Percentiles rank a stretch among this genome's conserved stretches.
These are phyloP conservation scores for Mustelus asterias DNA, from an alignment of 2,113 vertebrate species.

Conservation along the genomic window DNA sequence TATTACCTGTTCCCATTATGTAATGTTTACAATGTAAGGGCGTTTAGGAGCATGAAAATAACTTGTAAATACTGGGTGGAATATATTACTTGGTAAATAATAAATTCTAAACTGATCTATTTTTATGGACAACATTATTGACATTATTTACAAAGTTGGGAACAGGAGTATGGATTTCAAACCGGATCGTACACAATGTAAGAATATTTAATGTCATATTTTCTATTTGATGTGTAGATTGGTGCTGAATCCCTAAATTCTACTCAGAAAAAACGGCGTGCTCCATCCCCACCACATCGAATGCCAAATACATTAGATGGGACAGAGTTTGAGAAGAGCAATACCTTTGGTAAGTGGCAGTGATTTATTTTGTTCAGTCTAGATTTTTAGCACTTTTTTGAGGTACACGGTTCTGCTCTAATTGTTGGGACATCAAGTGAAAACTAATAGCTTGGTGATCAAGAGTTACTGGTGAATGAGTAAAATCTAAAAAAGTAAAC, in stretches of 20 bases:
- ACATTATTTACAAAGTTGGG: neutral
- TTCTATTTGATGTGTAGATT: constrained; percentile 53
- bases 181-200: neutral
- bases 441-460: neutral
- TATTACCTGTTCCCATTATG: neutral
- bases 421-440: too few relatives aligned
- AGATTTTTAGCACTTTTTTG: neutral
- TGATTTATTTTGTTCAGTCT: neutral
- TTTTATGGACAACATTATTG: neutral
- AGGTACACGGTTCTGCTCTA: neutral
- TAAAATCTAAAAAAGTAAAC: neutral
- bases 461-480: neutral
- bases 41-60: neutral
- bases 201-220: neutral
- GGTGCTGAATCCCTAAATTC: constrained; percentile 58
- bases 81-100: neutral
- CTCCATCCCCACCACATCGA: constrained; percentile 65
- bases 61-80: neutral
- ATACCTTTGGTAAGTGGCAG: constrained; percentile 68
- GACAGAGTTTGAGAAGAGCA: constrained; percentile 72
- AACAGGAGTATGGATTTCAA: neutral
- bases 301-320: constrained; percentile 58
- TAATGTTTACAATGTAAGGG: neutral
- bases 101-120: neutral
- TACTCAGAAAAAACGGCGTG: constrained; percentile 79